Percentiles rank a stretch among this genome's conserved stretches.
These are phyloP conservation scores for Rosalia funebris DNA, from an alignment of 2,888 invertebrate genomes.

Conservation along the genomic window DNA sequence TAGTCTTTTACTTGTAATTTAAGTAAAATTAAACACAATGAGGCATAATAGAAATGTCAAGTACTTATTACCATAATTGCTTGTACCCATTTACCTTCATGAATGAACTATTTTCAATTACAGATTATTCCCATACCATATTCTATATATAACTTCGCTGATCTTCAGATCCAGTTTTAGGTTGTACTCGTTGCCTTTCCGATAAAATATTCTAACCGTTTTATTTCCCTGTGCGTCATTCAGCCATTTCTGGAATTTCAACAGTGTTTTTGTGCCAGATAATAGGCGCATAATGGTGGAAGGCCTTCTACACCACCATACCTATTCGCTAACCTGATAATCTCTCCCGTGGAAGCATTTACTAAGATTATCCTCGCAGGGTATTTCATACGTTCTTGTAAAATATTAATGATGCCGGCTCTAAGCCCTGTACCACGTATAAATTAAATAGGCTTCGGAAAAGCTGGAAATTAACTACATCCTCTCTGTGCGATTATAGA, in stretches of 20 bases:
- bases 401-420: slow-evolving; percentile 21
- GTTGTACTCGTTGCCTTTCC: no score
- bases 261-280: background rate
- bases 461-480: slow-evolving; percentile 10
- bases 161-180: no score
- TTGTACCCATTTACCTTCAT: no score
- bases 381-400: slow-evolving; percentile 18
- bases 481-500: background rate
- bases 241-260: background rate
- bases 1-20: no score
- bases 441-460: slow-evolving; percentile 11
- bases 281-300: background rate
- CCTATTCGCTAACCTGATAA: background rate
- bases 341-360: background rate
- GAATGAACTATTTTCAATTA: no score
- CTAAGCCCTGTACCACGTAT: slow-evolving; percentile 4
- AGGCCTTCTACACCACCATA: background rate
- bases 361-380: slow-evolving; percentile 19
- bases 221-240: no score
- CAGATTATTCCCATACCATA: no score
- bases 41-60: no score
- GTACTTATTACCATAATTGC: no score
- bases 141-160: no score
- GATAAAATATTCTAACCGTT: no score
- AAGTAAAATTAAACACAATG: no score